These are phyloP conservation scores for Zootoca vivipara DNA, from an alignment of 2,113 vertebrate species.

Conservation along the genomic window DNA sequence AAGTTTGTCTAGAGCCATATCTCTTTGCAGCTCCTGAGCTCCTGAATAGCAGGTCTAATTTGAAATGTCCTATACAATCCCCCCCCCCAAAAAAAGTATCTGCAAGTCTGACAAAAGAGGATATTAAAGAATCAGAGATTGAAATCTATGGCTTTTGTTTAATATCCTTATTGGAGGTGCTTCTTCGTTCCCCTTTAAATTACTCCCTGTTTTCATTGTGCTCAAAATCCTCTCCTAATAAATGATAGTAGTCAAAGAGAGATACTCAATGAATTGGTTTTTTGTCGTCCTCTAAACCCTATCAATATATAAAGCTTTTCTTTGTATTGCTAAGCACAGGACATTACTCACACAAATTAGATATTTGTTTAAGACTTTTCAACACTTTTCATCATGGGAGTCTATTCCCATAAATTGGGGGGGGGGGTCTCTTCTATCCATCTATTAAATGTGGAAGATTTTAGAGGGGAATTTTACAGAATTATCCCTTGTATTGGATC, in stretches of 20 bases:
- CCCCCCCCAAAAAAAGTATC: neutral
- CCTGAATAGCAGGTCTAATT: neutral
- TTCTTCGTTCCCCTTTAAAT: conserved; percentile 31
- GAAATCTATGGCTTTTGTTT: neutral
- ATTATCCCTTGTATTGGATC: too few species aligned
- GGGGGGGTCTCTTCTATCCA: neutral
- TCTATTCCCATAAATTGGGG: neutral
- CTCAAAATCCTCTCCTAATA: conserved; percentile 12
- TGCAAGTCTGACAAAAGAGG: conserved; percentile 12
- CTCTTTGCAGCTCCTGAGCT: neutral
- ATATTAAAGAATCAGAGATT: conserved; percentile 22
- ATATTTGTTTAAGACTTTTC: neutral
- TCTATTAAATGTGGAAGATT: too few species aligned
- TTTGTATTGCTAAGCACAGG: neutral
- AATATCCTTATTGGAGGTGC: neutral
- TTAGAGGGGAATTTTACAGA: too few species aligned
- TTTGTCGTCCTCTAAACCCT: too few species aligned
- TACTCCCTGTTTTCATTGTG: neutral
- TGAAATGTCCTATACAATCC: conserved; percentile 3
- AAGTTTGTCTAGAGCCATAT: neutral
- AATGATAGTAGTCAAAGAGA: neutral
- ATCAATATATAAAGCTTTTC: neutral
- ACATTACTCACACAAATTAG: neutral
- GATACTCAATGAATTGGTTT: conserved; percentile 13
- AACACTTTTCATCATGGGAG: neutral